Evolutionary conservation across 2,888 invertebrate species (phyloP).

Genomic region (Sarcophaga caerulescens): DNA sequence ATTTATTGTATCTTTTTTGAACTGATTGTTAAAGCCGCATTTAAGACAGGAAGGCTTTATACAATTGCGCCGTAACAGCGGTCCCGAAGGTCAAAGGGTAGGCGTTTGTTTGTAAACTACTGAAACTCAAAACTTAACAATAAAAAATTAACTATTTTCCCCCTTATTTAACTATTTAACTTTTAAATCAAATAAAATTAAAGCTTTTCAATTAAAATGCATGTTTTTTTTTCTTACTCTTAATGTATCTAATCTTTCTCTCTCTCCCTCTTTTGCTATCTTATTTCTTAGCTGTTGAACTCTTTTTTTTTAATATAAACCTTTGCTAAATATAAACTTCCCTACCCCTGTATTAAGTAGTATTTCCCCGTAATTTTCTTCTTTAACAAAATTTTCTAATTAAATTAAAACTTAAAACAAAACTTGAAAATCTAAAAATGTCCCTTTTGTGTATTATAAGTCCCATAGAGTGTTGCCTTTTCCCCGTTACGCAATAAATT

Average conservation of each 20-base stretch:
- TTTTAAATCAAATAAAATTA: conserved; percentile 24
- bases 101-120: conserved; percentile 67
- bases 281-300: not conserved
- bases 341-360: not conserved
- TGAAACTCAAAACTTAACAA: conserved; percentile 31
- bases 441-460: not conserved
- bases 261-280: not conserved
- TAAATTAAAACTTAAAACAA: not conserved
- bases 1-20: conserved; percentile 20
- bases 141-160: not conserved
- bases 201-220: conserved; percentile 30
- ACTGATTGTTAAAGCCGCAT: conserved; percentile 74
- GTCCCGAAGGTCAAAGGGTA: conserved; percentile 79
- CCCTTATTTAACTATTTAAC: not conserved
- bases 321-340: not conserved
- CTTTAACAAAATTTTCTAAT: not conserved
- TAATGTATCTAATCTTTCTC: not conserved
- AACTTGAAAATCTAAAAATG: not conserved
- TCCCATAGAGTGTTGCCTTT: not conserved
- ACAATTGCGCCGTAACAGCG: conserved; percentile 79
- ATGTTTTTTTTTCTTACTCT: conserved; percentile 39
- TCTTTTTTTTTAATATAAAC: not conserved
- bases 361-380: not conserved
- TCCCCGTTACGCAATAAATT: not conserved
- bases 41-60: conserved; percentile 79